phyloP scores from a whole-genome alignment of 1,140 invertebrate genomes.

The Leptoteleia sp. region DNA sequence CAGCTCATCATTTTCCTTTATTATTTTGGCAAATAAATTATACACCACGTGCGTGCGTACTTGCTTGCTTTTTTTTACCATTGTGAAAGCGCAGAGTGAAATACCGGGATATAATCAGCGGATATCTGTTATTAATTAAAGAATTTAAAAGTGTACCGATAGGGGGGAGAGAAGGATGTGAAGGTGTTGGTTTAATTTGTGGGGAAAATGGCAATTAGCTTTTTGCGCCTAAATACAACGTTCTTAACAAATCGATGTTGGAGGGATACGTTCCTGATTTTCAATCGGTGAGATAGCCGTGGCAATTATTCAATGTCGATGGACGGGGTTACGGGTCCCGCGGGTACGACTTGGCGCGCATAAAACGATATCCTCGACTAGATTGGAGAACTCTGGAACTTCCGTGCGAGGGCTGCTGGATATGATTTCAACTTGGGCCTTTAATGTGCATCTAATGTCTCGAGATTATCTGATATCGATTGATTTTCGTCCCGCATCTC shows the following conservation, averaged over 20 bases:
- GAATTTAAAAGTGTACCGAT: constrained; percentile 15
- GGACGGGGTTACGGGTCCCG: constrained; percentile 75
- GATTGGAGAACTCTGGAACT: constrained; percentile 66
- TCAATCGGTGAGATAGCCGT: constrained; percentile 76
- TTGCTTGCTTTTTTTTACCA: not conserved
- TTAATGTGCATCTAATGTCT: constrained; percentile 59
- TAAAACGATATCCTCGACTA: constrained; percentile 75
- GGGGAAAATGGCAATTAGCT: constrained; percentile 37
- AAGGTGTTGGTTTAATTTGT: constrained; percentile 32
- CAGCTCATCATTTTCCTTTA: constrained; percentile 29
- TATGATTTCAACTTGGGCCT: constrained; percentile 57
- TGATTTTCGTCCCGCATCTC: constrained; percentile 36
- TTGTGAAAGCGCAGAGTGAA: not conserved
- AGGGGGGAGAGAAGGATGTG: constrained; percentile 31
- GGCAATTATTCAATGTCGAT: constrained; percentile 76
- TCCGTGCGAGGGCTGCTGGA: constrained; percentile 45
- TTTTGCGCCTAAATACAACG: constrained; percentile 23
- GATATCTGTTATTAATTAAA: constrained; percentile 9
- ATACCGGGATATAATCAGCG: constrained; percentile 1
- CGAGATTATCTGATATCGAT: constrained; percentile 44
- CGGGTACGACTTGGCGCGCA: constrained; percentile 75
- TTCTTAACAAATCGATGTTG: constrained; percentile 49
- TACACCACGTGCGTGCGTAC: not conserved
- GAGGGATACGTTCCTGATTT: constrained; percentile 72
- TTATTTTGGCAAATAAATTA: constrained; percentile 30